Conservation (phyloP, 1,140 invertebrate species). For the Meloidogyne chitwoodi region DNA sequence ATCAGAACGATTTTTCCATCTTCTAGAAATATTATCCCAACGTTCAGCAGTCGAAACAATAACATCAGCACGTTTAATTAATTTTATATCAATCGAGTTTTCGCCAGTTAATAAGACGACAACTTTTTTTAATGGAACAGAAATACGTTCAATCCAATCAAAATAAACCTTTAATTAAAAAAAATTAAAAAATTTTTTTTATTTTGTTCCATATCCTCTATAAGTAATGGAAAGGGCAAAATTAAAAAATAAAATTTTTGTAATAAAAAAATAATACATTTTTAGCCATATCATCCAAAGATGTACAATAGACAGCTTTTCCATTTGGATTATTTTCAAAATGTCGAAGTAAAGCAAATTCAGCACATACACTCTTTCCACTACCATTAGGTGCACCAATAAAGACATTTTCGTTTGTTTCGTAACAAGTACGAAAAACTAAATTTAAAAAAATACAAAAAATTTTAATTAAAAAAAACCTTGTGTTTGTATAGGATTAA, state of each 20-base stretch:
- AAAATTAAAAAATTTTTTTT: background rate
- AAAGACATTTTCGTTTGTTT: slow-evolving; percentile 97
- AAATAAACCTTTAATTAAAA: slow-evolving; percentile 68
- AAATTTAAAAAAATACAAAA: slow-evolving; percentile 19
- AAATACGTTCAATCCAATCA: slow-evolving; percentile 87
- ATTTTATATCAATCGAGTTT: slow-evolving; percentile 90
- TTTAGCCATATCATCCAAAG: slow-evolving; percentile 84
- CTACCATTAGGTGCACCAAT: slow-evolving; percentile 94
- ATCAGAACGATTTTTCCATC: slow-evolving; percentile 98
- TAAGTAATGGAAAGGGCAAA: too few species aligned
- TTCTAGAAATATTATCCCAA: slow-evolving; percentile 88
- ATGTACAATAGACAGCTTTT: slow-evolving; percentile 85
- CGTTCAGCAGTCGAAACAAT: slow-evolving; percentile 94
- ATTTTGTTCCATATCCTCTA: too few species aligned
- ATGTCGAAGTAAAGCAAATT: slow-evolving; percentile 87
- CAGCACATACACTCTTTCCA: slow-evolving; percentile 92
- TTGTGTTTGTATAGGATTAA: slow-evolving; percentile 98
- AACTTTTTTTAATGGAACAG: slow-evolving; percentile 70
- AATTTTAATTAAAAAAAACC: slow-evolving; percentile 50
- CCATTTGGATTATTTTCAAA: slow-evolving; percentile 71
- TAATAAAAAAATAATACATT: slow-evolving; percentile 64
- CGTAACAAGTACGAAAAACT: slow-evolving; percentile 97
- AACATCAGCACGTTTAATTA: slow-evolving; percentile 76
- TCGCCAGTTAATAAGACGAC: slow-evolving; percentile 91
- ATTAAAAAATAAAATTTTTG: background rate